phyloP scores from a whole-genome alignment of 2,888 invertebrate species.

The Lydus trimaculatus region DNA sequence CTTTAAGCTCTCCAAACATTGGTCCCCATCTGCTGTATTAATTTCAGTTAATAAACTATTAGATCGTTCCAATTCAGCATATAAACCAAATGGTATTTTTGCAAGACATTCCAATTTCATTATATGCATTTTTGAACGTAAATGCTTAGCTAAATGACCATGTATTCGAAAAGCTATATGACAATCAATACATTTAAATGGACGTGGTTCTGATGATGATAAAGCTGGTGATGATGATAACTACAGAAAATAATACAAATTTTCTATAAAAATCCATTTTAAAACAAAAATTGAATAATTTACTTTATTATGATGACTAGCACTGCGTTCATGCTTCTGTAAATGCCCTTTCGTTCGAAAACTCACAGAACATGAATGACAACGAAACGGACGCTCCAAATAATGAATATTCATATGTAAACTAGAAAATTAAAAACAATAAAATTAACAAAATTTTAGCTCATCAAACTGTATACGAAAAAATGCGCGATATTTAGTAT shows the following conservation, averaged over 20 bases:
- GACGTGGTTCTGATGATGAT: conserved; percentile 90
- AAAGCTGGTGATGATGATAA: conserved; percentile 67
- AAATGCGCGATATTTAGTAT: too few relatives aligned
- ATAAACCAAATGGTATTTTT: conserved; percentile 92
- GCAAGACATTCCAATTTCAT: conserved; percentile 92
- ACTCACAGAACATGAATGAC: conserved; percentile 90
- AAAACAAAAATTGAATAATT: conserved; percentile 22
- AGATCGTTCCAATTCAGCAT: conserved; percentile 91
- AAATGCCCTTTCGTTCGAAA: conserved; percentile 91
- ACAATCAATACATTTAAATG: conserved; percentile 96
- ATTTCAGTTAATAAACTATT: conserved; percentile 92
- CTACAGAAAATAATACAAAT: conserved; percentile 43
- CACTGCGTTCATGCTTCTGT: conserved; percentile 92
- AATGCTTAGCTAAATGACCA: conserved; percentile 96
- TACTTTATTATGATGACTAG: conserved; percentile 91
- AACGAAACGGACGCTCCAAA: conserved; percentile 90
- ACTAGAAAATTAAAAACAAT: conserved; percentile 39
- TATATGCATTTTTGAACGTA: conserved; percentile 95
- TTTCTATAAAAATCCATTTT: conserved; percentile 2
- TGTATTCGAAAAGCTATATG: conserved; percentile 96
- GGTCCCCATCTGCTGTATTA: conserved; percentile 96
- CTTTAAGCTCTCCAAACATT: conserved; percentile 87
- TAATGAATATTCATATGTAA: conserved; percentile 96
- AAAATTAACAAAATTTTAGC: neutral
- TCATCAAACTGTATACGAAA: too few relatives aligned